A percentile compares a stretch with the other conserved stretches of the same genome.
Conservation (phyloP, 1,140 invertebrate species). For the Drosophila jambulina region DNA sequence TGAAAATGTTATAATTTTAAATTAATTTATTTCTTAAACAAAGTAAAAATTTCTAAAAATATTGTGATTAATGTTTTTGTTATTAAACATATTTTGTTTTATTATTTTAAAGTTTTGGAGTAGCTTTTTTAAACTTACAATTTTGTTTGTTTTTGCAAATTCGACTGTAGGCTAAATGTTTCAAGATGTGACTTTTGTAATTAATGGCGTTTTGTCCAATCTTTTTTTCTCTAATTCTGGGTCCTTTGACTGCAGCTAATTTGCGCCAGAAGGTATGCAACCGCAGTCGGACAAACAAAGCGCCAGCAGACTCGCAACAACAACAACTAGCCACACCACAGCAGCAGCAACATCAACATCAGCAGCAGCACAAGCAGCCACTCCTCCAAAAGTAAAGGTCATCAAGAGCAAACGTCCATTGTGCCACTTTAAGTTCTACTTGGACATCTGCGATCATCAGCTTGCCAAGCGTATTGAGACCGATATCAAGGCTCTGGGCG, state of each 20-base stretch:
- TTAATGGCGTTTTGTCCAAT: conserved; percentile 45
- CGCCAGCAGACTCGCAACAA: conserved; percentile 79
- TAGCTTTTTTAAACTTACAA: not conserved
- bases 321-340: conserved; percentile 50
- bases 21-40: not conserved
- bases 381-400: conserved; percentile 80
- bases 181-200: conserved; percentile 18
- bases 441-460: conserved; percentile 89
- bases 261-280: conserved; percentile 85
- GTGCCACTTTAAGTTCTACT: conserved; percentile 89
- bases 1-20: not conserved
- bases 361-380: conserved; percentile 37
- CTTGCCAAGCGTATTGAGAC: conserved; percentile 87
- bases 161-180: conserved; percentile 22
- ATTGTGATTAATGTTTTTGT: not conserved
- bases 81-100: not conserved
- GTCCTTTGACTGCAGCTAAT: conserved; percentile 66
- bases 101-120: not conserved
- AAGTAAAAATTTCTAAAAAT: not conserved
- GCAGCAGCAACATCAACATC: conserved; percentile 55
- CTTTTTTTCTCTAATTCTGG: conserved; percentile 59
- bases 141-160: conserved; percentile 10
- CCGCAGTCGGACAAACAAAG: conserved; percentile 84
- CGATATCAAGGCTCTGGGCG: conserved; percentile 89
- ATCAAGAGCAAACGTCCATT: conserved; percentile 86